Conservation (phyloP, 2,113 vertebrate genomes). For the Centrocercus urophasianus region DNA sequence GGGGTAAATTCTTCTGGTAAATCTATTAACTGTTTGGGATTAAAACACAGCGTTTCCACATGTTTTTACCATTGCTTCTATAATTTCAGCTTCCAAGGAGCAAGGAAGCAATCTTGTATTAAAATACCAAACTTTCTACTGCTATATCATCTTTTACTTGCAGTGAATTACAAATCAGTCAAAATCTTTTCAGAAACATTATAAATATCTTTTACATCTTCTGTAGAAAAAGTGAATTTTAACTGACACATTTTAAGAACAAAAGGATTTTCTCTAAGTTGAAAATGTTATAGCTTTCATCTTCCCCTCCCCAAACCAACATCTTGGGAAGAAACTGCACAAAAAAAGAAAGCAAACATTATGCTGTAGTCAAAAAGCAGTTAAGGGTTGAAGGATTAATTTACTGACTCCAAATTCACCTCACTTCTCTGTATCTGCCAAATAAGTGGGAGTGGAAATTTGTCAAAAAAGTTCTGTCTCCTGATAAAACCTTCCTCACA, state of each 20-base stretch:
- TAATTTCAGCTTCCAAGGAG: not conserved
- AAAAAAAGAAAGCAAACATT: not conserved
- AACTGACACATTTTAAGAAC: not conserved
- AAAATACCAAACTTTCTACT: not conserved
- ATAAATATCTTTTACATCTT: not conserved
- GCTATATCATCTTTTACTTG: not conserved
- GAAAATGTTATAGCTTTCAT: not conserved
- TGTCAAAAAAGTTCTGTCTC: constrained; percentile 4
- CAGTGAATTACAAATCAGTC: not conserved
- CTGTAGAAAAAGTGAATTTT: not conserved
- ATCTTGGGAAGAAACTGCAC: not conserved
- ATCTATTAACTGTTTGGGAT: not conserved
- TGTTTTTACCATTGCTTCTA: not conserved
- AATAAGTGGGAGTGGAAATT: constrained; percentile 26
- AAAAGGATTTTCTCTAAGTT: not conserved
- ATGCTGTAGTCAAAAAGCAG: not conserved
- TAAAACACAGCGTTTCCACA: constrained; percentile 14
- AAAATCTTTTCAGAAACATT: not conserved
- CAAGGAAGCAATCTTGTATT: not conserved
- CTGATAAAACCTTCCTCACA: constrained; percentile 26
- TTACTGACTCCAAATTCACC: constrained; percentile 43
- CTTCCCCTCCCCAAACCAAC: not conserved
- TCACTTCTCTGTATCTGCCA: not conserved
- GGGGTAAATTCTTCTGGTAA: not conserved
- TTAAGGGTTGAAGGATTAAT: not conserved